Evolutionary conservation across 2,888 invertebrate species (phyloP).

Genomic region (Dicycla oo): DNA sequence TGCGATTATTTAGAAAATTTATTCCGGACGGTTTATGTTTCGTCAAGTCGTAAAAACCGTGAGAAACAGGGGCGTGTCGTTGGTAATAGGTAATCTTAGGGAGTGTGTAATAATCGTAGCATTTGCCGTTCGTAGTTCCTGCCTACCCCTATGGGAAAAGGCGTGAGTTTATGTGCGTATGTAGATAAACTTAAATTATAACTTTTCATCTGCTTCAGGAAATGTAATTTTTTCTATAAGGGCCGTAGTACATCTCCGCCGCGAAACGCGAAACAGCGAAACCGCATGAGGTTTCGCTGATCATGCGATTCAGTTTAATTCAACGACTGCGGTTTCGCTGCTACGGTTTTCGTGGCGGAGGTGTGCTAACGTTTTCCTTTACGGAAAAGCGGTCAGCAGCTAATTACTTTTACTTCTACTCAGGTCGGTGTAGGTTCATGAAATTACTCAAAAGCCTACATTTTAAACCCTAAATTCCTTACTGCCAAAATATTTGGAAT

Average conservation of each 20-base stretch:
- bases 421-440: background rate
- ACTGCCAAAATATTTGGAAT: conserved; percentile 20
- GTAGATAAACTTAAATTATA: background rate
- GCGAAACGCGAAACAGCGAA: too few species aligned
- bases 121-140: background rate
- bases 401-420: background rate
- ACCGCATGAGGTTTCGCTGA: too few species aligned
- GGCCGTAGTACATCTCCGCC: too few species aligned
- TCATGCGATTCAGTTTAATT: too few species aligned
- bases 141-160: background rate
- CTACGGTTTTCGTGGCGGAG: too few species aligned
- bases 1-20: too few species aligned
- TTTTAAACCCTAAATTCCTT: conserved; percentile 22
- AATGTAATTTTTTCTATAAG: background rate
- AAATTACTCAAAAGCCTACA: conserved; percentile 10
- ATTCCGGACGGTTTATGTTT: too few species aligned
- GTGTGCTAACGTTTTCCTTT: too few species aligned
- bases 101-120: too few species aligned
- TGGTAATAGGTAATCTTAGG: background rate
- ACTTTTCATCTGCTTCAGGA: background rate
- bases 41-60: background rate
- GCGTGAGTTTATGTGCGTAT: background rate
- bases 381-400: background rate
- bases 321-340: too few species aligned
- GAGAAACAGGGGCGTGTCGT: background rate